phyloP scores from a whole-genome alignment of 2,888 invertebrate genomes.

The Chesias legatella region DNA sequence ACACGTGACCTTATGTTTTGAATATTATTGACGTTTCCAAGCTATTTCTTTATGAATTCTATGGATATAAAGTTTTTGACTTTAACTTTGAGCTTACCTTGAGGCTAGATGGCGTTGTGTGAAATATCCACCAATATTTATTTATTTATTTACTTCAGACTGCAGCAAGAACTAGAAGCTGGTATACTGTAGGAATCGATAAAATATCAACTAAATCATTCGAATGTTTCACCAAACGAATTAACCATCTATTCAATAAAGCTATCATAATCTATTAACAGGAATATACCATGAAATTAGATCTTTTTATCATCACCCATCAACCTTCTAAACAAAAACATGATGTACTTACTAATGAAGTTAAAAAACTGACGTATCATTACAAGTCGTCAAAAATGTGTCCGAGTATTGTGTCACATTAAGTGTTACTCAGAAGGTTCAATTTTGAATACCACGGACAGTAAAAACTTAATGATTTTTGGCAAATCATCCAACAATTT shows the following conservation, averaged over 20 bases:
- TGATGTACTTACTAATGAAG: slow-evolving; percentile 33
- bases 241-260: slow-evolving; percentile 21
- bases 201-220: neutral
- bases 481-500: slow-evolving; percentile 15
- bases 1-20: too few relatives aligned
- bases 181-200: too few relatives aligned
- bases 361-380: slow-evolving; percentile 33
- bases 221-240: slow-evolving; percentile 12
- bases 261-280: slow-evolving; percentile 23
- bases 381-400: slow-evolving; percentile 30
- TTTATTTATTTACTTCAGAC: too few relatives aligned
- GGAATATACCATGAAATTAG: slow-evolving; percentile 26
- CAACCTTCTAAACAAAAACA: slow-evolving; percentile 37
- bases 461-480: slow-evolving; percentile 7
- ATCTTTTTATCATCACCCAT: slow-evolving; percentile 31
- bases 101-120: too few relatives aligned
- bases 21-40: too few relatives aligned
- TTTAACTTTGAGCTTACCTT: too few relatives aligned
- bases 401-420: slow-evolving; percentile 23
- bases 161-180: too few relatives aligned
- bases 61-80: too few relatives aligned
- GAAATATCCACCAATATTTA: too few relatives aligned
- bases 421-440: slow-evolving; percentile 12
- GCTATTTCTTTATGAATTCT: too few relatives aligned
- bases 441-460: slow-evolving; percentile 6